Evolutionary conservation across 2,113 vertebrate genomes (phyloP), one percentile per base, ranked within the genome.

Genomic region (Puffinus mauretanicus): DNA sequence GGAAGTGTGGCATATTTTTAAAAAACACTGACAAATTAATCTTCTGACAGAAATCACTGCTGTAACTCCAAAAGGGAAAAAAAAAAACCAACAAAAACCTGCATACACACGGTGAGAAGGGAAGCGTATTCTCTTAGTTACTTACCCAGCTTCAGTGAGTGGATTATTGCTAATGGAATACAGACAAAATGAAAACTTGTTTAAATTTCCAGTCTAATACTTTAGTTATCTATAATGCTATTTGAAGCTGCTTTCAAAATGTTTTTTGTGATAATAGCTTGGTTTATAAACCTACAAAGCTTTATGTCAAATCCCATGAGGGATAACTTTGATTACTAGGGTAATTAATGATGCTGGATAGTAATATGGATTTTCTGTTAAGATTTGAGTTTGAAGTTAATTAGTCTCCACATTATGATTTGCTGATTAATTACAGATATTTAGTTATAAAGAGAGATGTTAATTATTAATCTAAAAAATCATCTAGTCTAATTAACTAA

Each of bases 391-490:
- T 98, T 98, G 98, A 98, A 98, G 99, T 99, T 99, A 99, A 99
- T 99, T 99, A 99, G 98, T 98, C 99, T 98, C 97, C 98, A 97
- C 97, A 96, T 99, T 99, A 99, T 99, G 99, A 99, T 99, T 99
- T 99, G 99, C 99, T 99, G 99, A 99, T 99, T 99, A 99, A 99
- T 99, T 99, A 99, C 98, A 99, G 98, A 99, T 99, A 99, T 99
- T 99, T 99, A 99, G 98, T 98, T 99, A 98, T 98, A 98, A 98
- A 98, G 99, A 98, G 98, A 98, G 98, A 98, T 99, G 98, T 98
- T 99, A 99, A 99, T 99, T 99, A 99, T 99, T 99, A 99, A 99
- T 99, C 98, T 99, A 98, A 99, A 99, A 99, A 99, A 99, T 98
- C 97, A 98, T 98, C 98, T 98, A 97, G 98, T 98, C 96, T 98